phyloP scores from a whole-genome alignment of 2,113 vertebrate genomes.

The Motacilla alba region DNA sequence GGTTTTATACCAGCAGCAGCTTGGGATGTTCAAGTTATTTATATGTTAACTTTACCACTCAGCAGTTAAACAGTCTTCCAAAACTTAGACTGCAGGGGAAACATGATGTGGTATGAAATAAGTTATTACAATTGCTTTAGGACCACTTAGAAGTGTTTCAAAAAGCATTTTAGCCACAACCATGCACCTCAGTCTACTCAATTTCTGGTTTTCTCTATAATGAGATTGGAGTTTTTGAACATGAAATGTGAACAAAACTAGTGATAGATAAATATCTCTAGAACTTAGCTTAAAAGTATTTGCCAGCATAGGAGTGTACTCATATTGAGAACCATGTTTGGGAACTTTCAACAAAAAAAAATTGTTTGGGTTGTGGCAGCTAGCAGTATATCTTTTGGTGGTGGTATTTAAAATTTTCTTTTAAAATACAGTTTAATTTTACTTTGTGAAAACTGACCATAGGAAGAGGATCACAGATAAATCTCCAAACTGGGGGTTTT shows the following conservation, averaged over 20 bases:
- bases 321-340: not conserved
- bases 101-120: not conserved
- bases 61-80: not conserved
- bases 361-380: not conserved
- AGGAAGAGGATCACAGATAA: not conserved
- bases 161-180: not conserved
- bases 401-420: not conserved
- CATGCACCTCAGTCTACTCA: not conserved
- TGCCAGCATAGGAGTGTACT: not conserved
- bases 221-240: not conserved
- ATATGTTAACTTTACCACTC: not conserved
- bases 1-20: conserved; percentile 10
- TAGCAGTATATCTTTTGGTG: not conserved
- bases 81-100: not conserved
- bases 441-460: not conserved
- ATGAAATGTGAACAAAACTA: not conserved
- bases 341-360: not conserved
- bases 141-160: not conserved
- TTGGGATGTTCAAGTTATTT: conserved; percentile 14
- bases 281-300: not conserved
- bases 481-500: not conserved
- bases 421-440: not conserved
- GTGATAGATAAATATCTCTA: not conserved
- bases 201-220: not conserved
- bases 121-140: not conserved